phyloP scores from a whole-genome alignment of 2,797 vertebrate genomes.

The Ptychadena robeensis region DNA sequence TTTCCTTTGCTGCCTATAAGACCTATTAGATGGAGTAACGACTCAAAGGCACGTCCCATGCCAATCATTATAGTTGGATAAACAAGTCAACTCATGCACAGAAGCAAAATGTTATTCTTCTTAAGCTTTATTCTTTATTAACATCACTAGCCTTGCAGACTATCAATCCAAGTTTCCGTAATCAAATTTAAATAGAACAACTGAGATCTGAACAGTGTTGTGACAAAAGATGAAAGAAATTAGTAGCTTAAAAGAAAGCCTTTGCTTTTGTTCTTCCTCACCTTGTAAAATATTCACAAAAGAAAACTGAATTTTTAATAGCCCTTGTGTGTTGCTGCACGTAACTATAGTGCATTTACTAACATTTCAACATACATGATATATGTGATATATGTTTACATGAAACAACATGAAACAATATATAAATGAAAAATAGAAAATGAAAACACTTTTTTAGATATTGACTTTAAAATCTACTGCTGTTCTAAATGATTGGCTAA shows the following conservation, averaged over 20 bases:
- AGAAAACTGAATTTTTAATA: slow-evolving; percentile 25
- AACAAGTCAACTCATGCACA: slow-evolving; percentile 17
- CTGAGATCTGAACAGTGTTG: slow-evolving; percentile 15
- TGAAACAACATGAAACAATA: too few species aligned
- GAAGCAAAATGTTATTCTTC: slow-evolving; percentile 4
- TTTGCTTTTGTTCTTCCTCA: slow-evolving; percentile 28
- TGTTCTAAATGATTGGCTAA: too few species aligned
- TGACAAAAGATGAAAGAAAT: slow-evolving; percentile 50
- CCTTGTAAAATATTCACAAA: slow-evolving; percentile 40
- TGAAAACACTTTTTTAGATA: too few species aligned
- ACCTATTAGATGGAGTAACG: slow-evolving; percentile 14
- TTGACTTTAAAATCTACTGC: too few species aligned
- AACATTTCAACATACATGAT: background rate
- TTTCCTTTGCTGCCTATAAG: background rate
- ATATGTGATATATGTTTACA: background rate
- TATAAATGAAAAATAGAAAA: too few species aligned
- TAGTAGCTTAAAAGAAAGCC: slow-evolving; percentile 37
- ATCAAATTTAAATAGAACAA: slow-evolving; percentile 5
- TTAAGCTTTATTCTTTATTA: slow-evolving; percentile 15
- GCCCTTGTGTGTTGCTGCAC: background rate
- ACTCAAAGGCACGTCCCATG: slow-evolving; percentile 1
- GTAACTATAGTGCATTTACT: slow-evolving; percentile 8
- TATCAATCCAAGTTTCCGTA: slow-evolving; percentile 14
- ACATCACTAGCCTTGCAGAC: slow-evolving; percentile 9
- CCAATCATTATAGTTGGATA: slow-evolving; percentile 30